A percentile compares a stretch with the other conserved stretches of the same genome.
phyloP scores from a whole-genome alignment of 2,797 vertebrate species.

The Onychomys arenicola region DNA sequence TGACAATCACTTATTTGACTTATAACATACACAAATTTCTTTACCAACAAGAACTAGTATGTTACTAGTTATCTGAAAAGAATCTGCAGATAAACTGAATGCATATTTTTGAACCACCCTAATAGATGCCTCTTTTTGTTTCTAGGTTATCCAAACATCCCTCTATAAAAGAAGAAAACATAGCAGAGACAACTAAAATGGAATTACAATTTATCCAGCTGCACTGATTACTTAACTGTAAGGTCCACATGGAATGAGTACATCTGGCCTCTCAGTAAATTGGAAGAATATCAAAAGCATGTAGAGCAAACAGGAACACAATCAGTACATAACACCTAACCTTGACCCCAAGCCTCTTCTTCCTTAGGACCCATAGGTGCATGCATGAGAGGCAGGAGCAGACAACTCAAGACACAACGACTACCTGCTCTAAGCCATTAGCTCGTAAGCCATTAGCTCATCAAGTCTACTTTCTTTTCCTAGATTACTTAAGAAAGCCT shows the following conservation, averaged over 20 bases:
- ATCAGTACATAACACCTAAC: background rate
- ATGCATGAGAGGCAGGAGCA: background rate
- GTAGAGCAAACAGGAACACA: background rate
- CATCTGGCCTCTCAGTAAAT: conserved; percentile 1
- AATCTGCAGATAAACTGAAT: conserved; percentile 50
- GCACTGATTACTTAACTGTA: conserved; percentile 19
- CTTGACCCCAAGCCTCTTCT: background rate
- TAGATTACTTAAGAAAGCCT: conserved; percentile 38
- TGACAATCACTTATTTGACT: conserved; percentile 44
- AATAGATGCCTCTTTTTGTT: conserved; percentile 54
- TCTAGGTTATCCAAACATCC: conserved; percentile 41
- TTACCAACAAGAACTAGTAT: conserved; percentile 55
- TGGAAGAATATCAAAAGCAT: conserved; percentile 18
- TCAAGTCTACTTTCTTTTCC: background rate
- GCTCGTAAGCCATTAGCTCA: background rate
- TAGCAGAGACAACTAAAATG: background rate
- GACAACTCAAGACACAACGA: background rate
- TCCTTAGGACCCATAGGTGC: background rate
- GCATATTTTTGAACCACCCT: conserved; percentile 26
- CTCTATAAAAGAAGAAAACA: background rate
- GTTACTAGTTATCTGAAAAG: conserved; percentile 69
- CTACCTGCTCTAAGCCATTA: background rate
- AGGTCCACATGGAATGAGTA: background rate
- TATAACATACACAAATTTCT: conserved; percentile 32
- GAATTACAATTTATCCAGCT: background rate